A percentile compares a stretch with the other conserved stretches of the same genome.
These are phyloP conservation scores for Nematopogon swammerdamellus DNA, from an alignment of 2,888 invertebrate genomes.

Conservation along the genomic window DNA sequence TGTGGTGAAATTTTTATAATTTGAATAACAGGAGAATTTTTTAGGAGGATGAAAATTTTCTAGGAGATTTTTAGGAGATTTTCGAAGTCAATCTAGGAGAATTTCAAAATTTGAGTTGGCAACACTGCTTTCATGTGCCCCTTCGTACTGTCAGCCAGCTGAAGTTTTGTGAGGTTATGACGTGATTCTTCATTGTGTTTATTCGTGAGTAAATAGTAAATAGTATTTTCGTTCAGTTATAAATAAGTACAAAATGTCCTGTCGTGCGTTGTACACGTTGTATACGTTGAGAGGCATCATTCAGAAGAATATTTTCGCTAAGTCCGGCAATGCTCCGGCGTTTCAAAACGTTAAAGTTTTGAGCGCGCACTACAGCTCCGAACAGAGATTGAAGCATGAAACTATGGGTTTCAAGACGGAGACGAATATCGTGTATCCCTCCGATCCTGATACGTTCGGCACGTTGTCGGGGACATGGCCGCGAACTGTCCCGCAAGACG, in stretches of 20 bases:
- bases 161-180: too few species aligned
- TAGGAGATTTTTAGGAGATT: too few species aligned
- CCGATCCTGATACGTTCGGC: constrained; percentile 61
- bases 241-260: not conserved
- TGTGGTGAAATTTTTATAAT: too few species aligned
- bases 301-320: not conserved
- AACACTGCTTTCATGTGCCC: too few species aligned
- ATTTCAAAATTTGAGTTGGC: too few species aligned
- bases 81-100: too few species aligned
- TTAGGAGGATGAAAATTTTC: too few species aligned
- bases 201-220: too few species aligned
- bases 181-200: too few species aligned
- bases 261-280: not conserved
- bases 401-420: constrained; percentile 15
- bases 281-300: not conserved
- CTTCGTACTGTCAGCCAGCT: too few species aligned
- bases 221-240: too few species aligned
- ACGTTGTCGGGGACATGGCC: constrained; percentile 24
- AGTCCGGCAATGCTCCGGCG: not conserved
- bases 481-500: constrained; percentile 33
- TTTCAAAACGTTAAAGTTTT: not conserved
- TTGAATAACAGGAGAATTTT: too few species aligned
- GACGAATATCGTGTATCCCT: constrained; percentile 25
- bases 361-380: not conserved
- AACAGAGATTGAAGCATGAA: not conserved